Percentiles rank a stretch among this genome's conserved stretches.
phyloP scores from a whole-genome alignment of 2,113 vertebrate genomes.

The Pomatostomus ruficeps region DNA sequence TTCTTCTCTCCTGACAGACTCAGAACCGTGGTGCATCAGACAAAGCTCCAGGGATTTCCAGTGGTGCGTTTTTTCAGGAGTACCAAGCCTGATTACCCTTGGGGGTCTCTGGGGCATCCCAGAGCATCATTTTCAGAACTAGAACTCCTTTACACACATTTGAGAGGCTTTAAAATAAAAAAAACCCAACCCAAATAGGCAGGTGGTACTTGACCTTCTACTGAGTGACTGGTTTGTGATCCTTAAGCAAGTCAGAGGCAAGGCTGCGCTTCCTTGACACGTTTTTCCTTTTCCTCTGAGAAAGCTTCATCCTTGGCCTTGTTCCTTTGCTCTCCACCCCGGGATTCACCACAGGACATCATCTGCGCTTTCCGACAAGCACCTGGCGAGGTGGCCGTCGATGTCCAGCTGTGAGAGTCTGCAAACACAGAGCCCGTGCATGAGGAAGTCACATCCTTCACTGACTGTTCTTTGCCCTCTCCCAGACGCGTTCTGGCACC shows the following conservation, averaged over 20 bases:
- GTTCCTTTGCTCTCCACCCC: not conserved
- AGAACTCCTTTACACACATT: fast-evolving
- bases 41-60: not conserved
- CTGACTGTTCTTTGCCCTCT: not conserved
- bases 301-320: not conserved
- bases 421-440: not conserved
- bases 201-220: not conserved
- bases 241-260: not conserved
- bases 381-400: conserved; percentile 86
- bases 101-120: not conserved
- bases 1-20: not conserved
- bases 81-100: not conserved
- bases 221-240: not conserved
- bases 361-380: conserved; percentile 82
- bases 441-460: not conserved
- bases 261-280: not conserved
- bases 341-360: conserved; percentile 81
- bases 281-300: not conserved
- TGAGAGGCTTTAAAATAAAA: not conserved
- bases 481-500: not conserved
- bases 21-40: not conserved
- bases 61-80: fast-evolving
- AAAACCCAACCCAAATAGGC: not conserved
- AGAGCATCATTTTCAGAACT: not conserved
- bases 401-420: conserved; percentile 84